phyloP scores from a whole-genome alignment of 2,888 invertebrate species.

The Nephrotoma flavescens region DNA sequence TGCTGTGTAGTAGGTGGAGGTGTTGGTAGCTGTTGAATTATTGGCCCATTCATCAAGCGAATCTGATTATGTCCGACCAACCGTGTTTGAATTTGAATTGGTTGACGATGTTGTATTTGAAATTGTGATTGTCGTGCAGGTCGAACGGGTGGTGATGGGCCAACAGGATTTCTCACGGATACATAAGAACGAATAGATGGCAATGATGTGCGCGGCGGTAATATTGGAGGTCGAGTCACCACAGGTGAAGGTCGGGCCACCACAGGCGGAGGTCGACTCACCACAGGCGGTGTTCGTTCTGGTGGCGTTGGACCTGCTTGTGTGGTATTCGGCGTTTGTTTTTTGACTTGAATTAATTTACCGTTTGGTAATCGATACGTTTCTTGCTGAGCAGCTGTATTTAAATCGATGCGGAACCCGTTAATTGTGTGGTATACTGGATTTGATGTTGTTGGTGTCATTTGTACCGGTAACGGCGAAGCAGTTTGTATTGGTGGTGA shows the following conservation, averaged over 20 bases:
- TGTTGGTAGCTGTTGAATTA: conserved; percentile 13
- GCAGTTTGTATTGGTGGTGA: conserved; percentile 13
- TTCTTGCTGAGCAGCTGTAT: conserved; percentile 31
- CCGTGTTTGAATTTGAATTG: background rate
- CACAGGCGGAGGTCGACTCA: background rate
- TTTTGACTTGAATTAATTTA: conserved; percentile 31
- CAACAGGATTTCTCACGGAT: background rate
- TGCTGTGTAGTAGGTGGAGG: background rate
- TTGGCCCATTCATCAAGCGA: background rate
- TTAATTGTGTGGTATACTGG: conserved; percentile 32
- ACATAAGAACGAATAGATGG: background rate
- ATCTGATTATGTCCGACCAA: background rate
- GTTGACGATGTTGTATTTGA: conserved; percentile 13
- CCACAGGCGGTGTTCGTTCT: background rate
- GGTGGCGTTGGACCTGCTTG: conserved; percentile 7
- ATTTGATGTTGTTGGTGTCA: conserved; percentile 12
- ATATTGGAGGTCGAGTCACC: background rate
- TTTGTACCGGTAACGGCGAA: conserved; percentile 5
- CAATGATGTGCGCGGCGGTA: background rate
- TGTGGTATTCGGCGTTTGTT: conserved; percentile 17
- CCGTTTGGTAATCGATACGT: conserved; percentile 31
- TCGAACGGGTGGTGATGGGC: background rate
- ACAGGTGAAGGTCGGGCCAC: background rate
- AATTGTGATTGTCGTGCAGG: background rate
- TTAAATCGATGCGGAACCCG: conserved; percentile 31